Evolutionary conservation across 2,113 vertebrate species (phyloP), one percentile per base, ranked within the genome.

Genomic region (Seriola rivoliana): DNA sequence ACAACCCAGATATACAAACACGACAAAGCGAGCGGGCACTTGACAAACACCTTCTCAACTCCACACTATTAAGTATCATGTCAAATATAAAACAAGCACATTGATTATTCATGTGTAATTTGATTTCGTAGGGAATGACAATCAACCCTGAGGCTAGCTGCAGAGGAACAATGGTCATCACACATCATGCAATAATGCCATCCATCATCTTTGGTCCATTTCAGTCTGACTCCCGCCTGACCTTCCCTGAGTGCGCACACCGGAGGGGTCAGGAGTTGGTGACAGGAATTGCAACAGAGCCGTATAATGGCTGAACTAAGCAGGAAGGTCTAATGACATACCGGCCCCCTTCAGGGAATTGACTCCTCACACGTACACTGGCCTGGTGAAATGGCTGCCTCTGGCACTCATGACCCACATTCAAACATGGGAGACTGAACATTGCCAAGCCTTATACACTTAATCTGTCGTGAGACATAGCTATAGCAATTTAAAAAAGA

Each of bases 311-410:
- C 81, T 64, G 80, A 88, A 85, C 83, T 84, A 79, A 87, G 85
- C 90, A 85, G 80, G 69, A 85, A 75, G 79, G 81, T 79, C 83
- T 83, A 88, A 88, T 91, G 88, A 85, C 84, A 91, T 55, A 70
- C 62, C 69, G 36, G 70, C 72, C 48, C 71, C 64, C 75, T 76
- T 58, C 8, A 2, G 88, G 76, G 85, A 82, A 83, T 77, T 74
- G 80, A 78, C 81, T 72, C 60, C 78, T 87, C 76, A 58, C 78
- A 78, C 67, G 25, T 71, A 75, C 66, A 29, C 54, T 57, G 82
- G 78, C 50, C 76, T n/a, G 66, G 59, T 64, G 75, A 75, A 82
- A 86, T 76, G 81, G 80, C 63, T 58, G 88, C 87, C 76, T 65
- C 62, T 10, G 36, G 86, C 64, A 34, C 25, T 74, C 67, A 55